Conservation (phyloP, 1,140 invertebrate species). For the Latrodectus geometricus region DNA sequence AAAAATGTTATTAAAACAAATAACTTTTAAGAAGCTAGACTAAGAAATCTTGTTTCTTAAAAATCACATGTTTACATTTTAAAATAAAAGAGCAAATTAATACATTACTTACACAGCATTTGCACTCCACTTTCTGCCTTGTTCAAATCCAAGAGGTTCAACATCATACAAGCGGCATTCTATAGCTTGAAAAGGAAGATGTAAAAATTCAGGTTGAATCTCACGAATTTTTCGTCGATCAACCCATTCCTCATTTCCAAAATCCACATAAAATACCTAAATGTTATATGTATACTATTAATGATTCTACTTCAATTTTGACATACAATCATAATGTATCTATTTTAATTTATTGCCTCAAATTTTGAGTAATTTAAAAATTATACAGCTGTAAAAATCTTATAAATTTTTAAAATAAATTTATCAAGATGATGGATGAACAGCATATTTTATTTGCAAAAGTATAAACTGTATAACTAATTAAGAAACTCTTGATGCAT, state of each 20-base stretch:
- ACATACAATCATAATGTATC: background rate
- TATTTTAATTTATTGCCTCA: background rate
- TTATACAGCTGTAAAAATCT: background rate
- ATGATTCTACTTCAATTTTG: background rate
- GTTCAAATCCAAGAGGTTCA: conserved; percentile 33
- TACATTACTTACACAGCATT: conserved; percentile 16
- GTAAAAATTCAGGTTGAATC: conserved; percentile 26
- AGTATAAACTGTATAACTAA: too few species aligned
- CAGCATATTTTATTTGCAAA: too few species aligned
- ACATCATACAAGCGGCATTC: conserved; percentile 45
- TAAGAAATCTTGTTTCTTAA: background rate
- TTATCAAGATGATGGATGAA: too few species aligned
- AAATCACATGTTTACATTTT: background rate
- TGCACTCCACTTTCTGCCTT: conserved; percentile 15
- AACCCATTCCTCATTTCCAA: conserved; percentile 43
- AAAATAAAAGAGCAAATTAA: background rate
- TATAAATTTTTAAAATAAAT: background rate
- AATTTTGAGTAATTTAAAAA: background rate
- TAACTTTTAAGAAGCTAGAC: background rate
- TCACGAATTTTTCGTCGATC: conserved; percentile 21
- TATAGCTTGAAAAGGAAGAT: conserved; percentile 51
- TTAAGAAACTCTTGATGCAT: too few species aligned
- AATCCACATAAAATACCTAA: conserved; percentile 55
- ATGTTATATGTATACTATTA: background rate
- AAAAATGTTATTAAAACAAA: background rate